Evolutionary conservation across 1,140 invertebrate species (phyloP), one percentile per base, ranked within the genome.

Genomic region (Bombus vancouverensis): DNA sequence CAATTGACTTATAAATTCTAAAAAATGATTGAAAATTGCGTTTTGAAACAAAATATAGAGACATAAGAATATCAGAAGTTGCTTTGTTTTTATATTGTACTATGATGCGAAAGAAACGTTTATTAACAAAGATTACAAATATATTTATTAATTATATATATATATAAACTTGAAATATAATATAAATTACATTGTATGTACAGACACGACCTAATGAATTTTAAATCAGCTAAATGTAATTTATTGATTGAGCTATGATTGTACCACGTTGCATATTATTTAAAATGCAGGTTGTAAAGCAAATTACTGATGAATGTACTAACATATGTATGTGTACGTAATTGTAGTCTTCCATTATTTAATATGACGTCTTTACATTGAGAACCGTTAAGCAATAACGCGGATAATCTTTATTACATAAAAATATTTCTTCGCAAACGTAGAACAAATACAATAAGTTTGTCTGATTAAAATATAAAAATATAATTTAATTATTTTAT

Each of bases 211-310:
- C 13, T 13, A 42, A 25, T 42, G n/a, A 74, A 53, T 9, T 57
- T 75, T 37, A 75, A 57, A 37, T 28, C 15, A 3, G 1, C 3
- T 28, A 39, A 13, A 2, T 32, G 6, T n/a, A 28, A 37, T 42
- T 42, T 77, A 62, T 77, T 39, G 37, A 4, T 15, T 81, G 66
- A 81, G 47, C 80, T 73, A 22, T 62, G 42, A 62, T n/a, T n/a
- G 10, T 42, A 9, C 37, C 15, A 28, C 22, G 12, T 39, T 44
- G 22, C n/a, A 57, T 59, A 81, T 42, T 62, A 73, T 53, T 62
- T 34, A 28, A 44, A 81, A 62, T 9, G 37, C 32, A 22, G 13
- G 25, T 62, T 73, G 39, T 73, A 65, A 53, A 12, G 44, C 22
- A 59, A 57, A 72, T 73, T 65, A 34, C 13, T 32, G 57, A 71